Conservation (phyloP, 1,140 invertebrate genomes). For the Zaprionus tsacasi region DNA sequence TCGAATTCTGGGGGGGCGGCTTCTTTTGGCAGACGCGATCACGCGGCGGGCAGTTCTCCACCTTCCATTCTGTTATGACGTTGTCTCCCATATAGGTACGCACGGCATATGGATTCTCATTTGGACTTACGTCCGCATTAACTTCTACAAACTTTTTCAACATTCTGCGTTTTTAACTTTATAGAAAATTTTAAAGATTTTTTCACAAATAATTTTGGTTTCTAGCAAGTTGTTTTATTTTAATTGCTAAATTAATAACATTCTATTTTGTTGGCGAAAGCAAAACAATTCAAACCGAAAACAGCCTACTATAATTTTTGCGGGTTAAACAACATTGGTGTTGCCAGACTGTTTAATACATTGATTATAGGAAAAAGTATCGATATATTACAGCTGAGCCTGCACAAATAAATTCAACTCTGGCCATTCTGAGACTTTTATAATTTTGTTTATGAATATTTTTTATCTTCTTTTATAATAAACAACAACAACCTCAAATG, state of each 20-base stretch:
- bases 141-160: slow-evolving; percentile 79
- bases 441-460: background rate
- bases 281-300: slow-evolving; percentile 1
- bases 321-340: slow-evolving; percentile 3
- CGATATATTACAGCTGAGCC: background rate
- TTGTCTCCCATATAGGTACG: slow-evolving; percentile 73
- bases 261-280: slow-evolving; percentile 20
- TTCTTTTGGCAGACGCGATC: slow-evolving; percentile 62
- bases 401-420: background rate
- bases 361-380: background rate
- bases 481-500: too few species aligned
- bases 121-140: slow-evolving; percentile 69
- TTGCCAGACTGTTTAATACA: slow-evolving; percentile 15
- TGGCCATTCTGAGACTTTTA: background rate
- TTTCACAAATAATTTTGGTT: slow-evolving; percentile 55
- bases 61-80: slow-evolving; percentile 56
- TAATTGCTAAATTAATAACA: slow-evolving; percentile 20
- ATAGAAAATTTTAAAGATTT: background rate
- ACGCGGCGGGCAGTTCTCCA: slow-evolving; percentile 55
- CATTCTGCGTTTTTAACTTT: slow-evolving; percentile 55
- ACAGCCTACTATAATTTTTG: slow-evolving; percentile 37
- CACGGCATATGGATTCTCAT: slow-evolving; percentile 76
- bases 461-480: background rate
- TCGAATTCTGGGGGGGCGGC: slow-evolving; percentile 60
- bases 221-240: slow-evolving; percentile 10